These are phyloP conservation scores for Crenuchus spilurus DNA, from an alignment of 2,797 vertebrate species.

Conservation along the genomic window DNA sequence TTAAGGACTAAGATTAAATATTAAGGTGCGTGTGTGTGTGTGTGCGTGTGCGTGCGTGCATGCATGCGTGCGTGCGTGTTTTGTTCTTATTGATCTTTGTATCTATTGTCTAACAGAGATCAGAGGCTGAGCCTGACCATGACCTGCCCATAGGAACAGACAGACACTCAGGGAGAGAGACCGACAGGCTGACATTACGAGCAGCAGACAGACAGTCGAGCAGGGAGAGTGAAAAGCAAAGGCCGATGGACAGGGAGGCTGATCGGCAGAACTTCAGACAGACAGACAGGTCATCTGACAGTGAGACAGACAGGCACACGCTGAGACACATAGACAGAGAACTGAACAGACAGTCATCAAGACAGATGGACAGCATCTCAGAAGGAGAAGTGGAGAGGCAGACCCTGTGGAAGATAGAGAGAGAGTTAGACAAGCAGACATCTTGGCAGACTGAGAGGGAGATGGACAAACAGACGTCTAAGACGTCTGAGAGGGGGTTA, in stretches of 20 bases:
- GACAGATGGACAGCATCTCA: constrained; percentile 42
- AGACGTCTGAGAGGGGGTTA: constrained; percentile 17
- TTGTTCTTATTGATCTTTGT: neutral
- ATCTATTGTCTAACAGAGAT: constrained; percentile 58
- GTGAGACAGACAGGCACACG: constrained; percentile 32
- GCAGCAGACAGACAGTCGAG: constrained; percentile 59
- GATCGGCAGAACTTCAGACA: constrained; percentile 59
- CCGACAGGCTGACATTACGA: constrained; percentile 30
- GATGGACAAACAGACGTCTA: constrained; percentile 15
- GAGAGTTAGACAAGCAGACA: constrained; percentile 25
- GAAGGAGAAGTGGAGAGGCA: constrained; percentile 27
- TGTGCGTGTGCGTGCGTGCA: too few relatives aligned
- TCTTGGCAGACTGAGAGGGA: constrained; percentile 28
- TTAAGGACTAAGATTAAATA: too few relatives aligned
- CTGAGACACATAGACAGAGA: constrained; percentile 30
- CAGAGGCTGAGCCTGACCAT: constrained; percentile 66
- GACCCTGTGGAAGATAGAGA: constrained; percentile 62
- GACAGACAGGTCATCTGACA: constrained; percentile 27
- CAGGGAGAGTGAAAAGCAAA: constrained; percentile 55
- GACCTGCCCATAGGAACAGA: constrained; percentile 56
- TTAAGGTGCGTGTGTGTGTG: too few relatives aligned
- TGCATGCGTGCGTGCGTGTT: neutral
- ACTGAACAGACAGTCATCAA: constrained; percentile 27
- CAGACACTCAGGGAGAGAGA: constrained; percentile 51
- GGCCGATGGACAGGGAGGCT: constrained; percentile 20